A percentile compares a stretch with the other conserved stretches of the same genome.
phyloP scores from a whole-genome alignment of 2,113 vertebrate species.

The Tamias sibiricus region DNA sequence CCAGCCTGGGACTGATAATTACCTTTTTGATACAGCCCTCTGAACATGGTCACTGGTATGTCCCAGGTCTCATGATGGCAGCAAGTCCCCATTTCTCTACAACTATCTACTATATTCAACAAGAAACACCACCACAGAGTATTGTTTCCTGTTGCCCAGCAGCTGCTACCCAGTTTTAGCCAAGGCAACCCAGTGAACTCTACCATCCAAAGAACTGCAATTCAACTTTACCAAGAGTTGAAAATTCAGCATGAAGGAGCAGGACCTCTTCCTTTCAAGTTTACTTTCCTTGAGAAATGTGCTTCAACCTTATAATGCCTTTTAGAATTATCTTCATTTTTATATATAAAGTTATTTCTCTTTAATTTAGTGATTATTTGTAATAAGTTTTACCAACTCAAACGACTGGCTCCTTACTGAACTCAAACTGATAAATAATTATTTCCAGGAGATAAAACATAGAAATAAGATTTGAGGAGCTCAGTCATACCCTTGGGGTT shows the following conservation, averaged over 20 bases:
- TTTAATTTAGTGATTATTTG: background rate
- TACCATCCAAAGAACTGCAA: background rate
- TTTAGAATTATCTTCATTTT: background rate
- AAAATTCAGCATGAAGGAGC: background rate
- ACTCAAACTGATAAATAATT: background rate
- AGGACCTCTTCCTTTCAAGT: background rate
- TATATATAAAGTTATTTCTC: conserved; percentile 7
- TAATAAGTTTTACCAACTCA: background rate
- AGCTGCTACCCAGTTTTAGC: background rate
- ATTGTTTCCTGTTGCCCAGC: background rate
- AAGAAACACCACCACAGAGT: background rate
- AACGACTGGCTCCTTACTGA: background rate
- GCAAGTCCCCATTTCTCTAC: background rate
- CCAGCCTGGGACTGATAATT: background rate
- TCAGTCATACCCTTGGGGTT: background rate
- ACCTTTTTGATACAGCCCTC: background rate
- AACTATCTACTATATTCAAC: background rate
- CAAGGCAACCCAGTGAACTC: background rate
- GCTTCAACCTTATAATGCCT: background rate
- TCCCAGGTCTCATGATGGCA: background rate
- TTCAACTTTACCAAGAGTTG: background rate
- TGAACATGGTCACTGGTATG: background rate
- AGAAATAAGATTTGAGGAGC: background rate
- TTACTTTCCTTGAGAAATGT: conserved; percentile 1
- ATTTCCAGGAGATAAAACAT: background rate